A percentile compares a stretch with the other conserved stretches of the same genome.
phyloP scores from a whole-genome alignment of 2,113 vertebrate species.

The Ciconia stormi region DNA sequence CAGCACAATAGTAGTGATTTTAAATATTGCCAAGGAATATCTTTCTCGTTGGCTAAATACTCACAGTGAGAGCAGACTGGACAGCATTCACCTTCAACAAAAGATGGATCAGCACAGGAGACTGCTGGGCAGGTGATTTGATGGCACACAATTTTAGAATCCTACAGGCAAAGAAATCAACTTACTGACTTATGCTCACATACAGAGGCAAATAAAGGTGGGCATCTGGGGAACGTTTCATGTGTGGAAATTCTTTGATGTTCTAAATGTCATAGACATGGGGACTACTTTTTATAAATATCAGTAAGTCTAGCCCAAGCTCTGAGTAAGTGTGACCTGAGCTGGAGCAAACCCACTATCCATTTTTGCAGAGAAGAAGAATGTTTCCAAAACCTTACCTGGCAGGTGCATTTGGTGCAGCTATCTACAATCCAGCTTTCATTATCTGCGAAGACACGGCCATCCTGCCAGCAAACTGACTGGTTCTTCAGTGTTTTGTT shows the following conservation, averaged over 20 bases:
- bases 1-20: neutral
- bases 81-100: slow-evolving; percentile 93
- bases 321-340: neutral
- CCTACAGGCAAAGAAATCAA: slow-evolving; percentile 70
- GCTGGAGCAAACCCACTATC: neutral
- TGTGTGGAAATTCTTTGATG: neutral
- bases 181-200: neutral
- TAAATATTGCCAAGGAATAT: neutral
- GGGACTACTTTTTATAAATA: neutral
- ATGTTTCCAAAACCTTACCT: slow-evolving; percentile 75
- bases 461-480: slow-evolving; percentile 95
- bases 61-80: slow-evolving; percentile 87
- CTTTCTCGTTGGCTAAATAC: slow-evolving; percentile 52
- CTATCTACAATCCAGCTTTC: slow-evolving; percentile 98
- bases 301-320: neutral
- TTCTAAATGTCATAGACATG: neutral
- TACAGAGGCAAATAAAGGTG: neutral
- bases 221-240: neutral
- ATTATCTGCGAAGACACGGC: slow-evolving; percentile 90
- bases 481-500: slow-evolving; percentile 86
- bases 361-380: neutral
- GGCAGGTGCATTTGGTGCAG: slow-evolving; percentile 94
- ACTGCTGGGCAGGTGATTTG: slow-evolving; percentile 92
- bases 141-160: slow-evolving; percentile 92
- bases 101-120: slow-evolving; percentile 85